A percentile compares a stretch with the other conserved stretches of the same genome.
phyloP scores from a whole-genome alignment of 2,113 vertebrate genomes.

The Empidonax traillii region DNA sequence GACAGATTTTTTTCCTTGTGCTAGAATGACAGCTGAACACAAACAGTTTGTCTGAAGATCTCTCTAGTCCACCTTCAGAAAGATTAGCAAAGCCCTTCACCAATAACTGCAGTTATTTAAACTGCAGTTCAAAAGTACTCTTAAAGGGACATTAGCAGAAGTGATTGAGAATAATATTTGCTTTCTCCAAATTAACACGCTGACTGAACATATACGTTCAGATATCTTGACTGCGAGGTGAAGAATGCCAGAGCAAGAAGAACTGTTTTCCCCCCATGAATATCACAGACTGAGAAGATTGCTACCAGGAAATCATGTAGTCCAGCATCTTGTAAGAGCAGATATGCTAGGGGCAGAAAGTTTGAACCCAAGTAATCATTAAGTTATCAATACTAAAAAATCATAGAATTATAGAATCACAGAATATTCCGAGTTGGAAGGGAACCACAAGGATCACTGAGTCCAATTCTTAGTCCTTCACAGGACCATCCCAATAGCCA shows the following conservation, averaged over 20 bases:
- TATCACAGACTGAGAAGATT: fast-evolving
- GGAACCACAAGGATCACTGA: background rate
- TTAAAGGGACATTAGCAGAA: background rate
- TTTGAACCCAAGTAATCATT: background rate
- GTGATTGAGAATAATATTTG: background rate
- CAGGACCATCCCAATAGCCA: background rate
- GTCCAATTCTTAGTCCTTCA: background rate
- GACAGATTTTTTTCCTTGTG: background rate
- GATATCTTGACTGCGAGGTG: background rate
- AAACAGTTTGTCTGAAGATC: background rate
- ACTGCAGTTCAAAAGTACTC: background rate
- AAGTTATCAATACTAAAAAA: background rate
- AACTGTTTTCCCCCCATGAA: background rate
- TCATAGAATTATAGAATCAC: background rate
- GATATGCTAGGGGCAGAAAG: background rate
- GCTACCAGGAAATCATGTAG: background rate
- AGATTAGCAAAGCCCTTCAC: background rate
- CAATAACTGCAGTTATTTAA: too few species aligned
- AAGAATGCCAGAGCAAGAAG: background rate
- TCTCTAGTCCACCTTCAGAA: background rate
- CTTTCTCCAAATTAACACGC: background rate
- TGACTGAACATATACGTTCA: background rate
- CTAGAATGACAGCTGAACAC: background rate
- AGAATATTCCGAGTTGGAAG: background rate
- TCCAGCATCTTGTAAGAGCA: background rate